Percentiles rank a stretch among this genome's conserved stretches.
These are phyloP conservation scores for Caenorhabditis inopinata DNA, from an alignment of 1,140 invertebrate genomes.

Conservation along the genomic window DNA sequence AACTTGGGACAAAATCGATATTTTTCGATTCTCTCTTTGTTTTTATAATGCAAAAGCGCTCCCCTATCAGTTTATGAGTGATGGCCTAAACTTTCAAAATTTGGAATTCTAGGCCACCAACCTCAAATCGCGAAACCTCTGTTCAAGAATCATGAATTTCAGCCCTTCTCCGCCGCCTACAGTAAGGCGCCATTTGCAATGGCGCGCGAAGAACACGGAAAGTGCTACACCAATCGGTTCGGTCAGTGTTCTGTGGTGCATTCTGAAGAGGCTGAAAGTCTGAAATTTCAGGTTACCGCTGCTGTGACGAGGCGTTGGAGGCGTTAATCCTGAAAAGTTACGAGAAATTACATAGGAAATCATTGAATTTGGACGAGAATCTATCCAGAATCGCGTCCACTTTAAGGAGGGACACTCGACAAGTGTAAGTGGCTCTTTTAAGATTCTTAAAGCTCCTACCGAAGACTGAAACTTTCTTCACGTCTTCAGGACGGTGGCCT, in stretches of 20 bases:
- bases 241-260: not conserved
- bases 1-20: no score
- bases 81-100: no score
- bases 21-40: no score
- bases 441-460: no score
- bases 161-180: conserved; percentile 4
- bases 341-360: not conserved
- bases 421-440: conserved; percentile 1
- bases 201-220: not conserved
- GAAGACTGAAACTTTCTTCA: no score
- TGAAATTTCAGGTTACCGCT: not conserved
- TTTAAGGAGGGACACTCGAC: conserved; percentile 7
- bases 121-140: no score
- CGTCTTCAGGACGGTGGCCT: no score
- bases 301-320: not conserved
- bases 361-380: not conserved
- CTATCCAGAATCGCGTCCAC: not conserved
- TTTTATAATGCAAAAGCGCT: no score
- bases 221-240: not conserved
- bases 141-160: no score
- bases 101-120: no score
- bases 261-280: not conserved
- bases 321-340: conserved; percentile 4
- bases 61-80: no score
- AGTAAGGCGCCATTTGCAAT: not conserved